Conservation (phyloP, 2,113 vertebrate genomes). For the Heteronetta atricapilla region DNA sequence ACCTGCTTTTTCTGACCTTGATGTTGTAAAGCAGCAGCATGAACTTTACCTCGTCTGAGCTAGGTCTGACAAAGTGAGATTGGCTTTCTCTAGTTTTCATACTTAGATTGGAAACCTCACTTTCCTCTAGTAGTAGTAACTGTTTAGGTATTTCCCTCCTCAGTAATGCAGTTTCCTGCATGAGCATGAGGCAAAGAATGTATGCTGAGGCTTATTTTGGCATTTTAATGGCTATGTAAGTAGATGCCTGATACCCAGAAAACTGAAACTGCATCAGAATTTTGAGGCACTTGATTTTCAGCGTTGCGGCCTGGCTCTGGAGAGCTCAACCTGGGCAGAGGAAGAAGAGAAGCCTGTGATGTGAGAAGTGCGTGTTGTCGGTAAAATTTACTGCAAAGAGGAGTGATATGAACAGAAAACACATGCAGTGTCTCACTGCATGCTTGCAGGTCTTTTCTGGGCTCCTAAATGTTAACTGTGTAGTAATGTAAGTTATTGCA, state of each 20-base stretch:
- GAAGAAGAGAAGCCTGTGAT: slow-evolving; percentile 10
- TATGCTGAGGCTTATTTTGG: not conserved
- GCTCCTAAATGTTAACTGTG: slow-evolving; percentile 81
- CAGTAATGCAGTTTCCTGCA: not conserved
- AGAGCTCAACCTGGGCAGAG: not conserved
- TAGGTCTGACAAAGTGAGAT: not conserved
- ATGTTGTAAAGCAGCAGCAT: not conserved
- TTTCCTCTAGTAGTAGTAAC: not conserved
- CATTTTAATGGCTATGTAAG: not conserved
- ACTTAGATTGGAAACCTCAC: not conserved
- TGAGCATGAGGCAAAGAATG: not conserved
- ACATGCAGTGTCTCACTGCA: slow-evolving; percentile 71
- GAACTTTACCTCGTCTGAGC: not conserved
- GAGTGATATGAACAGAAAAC: slow-evolving; percentile 71
- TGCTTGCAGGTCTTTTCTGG: slow-evolving; percentile 80
- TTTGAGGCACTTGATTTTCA: not conserved
- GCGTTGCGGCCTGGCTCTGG: not conserved
- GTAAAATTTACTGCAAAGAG: slow-evolving; percentile 71
- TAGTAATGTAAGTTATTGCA: slow-evolving; percentile 85
- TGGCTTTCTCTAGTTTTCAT: not conserved
- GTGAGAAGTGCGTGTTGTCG: slow-evolving; percentile 45
- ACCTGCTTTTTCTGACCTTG: not conserved
- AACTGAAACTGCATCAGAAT: not conserved
- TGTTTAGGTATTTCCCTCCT: not conserved
- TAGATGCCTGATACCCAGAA: not conserved